These are phyloP conservation scores for Halictus quadricinctus DNA, from an alignment of 2,888 invertebrate species.

Conservation along the genomic window DNA sequence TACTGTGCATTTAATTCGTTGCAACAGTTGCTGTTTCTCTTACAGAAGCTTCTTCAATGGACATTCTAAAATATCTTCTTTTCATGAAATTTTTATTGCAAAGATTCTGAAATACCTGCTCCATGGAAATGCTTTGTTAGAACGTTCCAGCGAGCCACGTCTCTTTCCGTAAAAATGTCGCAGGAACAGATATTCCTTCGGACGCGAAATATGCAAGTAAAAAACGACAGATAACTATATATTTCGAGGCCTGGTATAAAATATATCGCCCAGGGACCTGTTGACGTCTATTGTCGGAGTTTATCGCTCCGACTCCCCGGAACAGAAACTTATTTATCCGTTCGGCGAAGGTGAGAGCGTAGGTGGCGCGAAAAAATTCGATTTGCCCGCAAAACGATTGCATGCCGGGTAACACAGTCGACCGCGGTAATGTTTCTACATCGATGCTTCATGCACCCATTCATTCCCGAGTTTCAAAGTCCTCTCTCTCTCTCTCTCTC, in stretches of 20 bases:
- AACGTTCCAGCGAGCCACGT: too few relatives aligned
- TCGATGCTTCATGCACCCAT: neutral
- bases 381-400: neutral
- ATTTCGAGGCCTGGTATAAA: neutral
- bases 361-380: constrained; percentile 22
- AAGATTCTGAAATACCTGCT: too few relatives aligned
- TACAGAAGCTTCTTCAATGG: neutral
- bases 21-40: neutral
- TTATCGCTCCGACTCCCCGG: neutral
- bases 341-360: neutral
- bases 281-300: neutral
- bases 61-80: too few relatives aligned
- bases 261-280: neutral
- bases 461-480: neutral
- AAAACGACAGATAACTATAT: too few relatives aligned
- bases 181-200: too few relatives aligned
- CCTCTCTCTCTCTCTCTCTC: neutral
- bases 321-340: neutral
- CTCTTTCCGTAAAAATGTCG: too few relatives aligned
- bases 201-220: too few relatives aligned
- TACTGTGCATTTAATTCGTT: neutral
- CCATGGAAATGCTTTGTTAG: too few relatives aligned
- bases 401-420: neutral
- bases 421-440: neutral
- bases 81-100: too few relatives aligned